Conservation (phyloP, 2,797 vertebrate species). For the Psittacula echo region DNA sequence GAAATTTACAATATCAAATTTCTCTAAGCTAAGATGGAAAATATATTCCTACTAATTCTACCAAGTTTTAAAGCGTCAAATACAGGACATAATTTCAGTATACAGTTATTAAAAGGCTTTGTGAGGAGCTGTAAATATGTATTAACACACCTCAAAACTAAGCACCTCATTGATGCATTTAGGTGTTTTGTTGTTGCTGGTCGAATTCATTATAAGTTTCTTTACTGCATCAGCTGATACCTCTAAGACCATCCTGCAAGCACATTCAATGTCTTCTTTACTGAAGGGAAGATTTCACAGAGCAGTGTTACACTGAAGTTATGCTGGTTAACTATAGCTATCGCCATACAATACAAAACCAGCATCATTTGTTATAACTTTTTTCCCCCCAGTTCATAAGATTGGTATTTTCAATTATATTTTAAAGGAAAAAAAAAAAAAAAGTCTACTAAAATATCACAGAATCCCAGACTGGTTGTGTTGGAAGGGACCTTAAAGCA, state of each 20-base stretch:
- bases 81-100: background rate
- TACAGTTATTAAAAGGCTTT: background rate
- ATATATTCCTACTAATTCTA: background rate
- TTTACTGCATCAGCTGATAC: background rate
- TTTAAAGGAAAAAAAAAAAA: background rate
- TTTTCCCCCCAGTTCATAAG: background rate
- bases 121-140: background rate
- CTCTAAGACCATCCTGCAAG: background rate
- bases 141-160: background rate
- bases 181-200: background rate
- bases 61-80: background rate
- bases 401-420: background rate
- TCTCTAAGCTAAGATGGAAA: background rate
- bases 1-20: background rate
- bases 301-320: background rate
- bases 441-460: background rate
- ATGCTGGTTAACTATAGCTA: background rate
- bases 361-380: background rate
- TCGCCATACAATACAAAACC: background rate
- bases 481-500: background rate
- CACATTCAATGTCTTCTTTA: background rate
- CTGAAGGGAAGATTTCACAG: background rate
- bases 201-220: background rate
- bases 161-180: background rate
- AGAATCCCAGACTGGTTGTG: background rate